A percentile compares a stretch with the other conserved stretches of the same genome.
Evolutionary conservation across 2,797 vertebrate species (phyloP).

Genomic region (Enteromius mattozi): DNA sequence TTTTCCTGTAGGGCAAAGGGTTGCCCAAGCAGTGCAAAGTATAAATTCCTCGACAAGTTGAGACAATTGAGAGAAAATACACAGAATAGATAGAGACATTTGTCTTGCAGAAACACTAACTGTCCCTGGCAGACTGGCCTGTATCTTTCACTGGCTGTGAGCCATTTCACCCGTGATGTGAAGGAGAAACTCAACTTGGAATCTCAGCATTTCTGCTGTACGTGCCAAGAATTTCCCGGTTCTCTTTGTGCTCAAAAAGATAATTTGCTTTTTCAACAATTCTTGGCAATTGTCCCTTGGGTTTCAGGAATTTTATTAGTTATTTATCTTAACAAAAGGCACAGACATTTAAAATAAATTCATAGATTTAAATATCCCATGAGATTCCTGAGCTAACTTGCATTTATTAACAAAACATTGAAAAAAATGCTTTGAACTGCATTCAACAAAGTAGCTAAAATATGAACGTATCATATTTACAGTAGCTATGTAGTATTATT

Average conservation of each 20-base stretch:
- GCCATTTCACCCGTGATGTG: constrained; percentile 28
- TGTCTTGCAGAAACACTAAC: constrained; percentile 38
- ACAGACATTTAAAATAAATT: background rate
- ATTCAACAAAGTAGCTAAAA: background rate
- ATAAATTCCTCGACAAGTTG: constrained; percentile 39
- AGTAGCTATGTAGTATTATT: background rate
- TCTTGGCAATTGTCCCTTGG: background rate
- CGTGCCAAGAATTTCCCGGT: background rate
- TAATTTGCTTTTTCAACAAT: background rate
- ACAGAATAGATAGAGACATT: constrained; percentile 40
- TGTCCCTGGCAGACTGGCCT: constrained; percentile 46
- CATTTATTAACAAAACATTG: background rate
- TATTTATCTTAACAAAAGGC: constrained; percentile 20
- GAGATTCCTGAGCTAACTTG: constrained; percentile 10
- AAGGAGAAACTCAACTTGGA: constrained; percentile 15
- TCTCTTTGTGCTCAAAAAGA: background rate
- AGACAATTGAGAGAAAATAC: constrained; percentile 14
- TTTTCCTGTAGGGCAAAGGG: background rate
- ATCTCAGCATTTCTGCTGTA: background rate
- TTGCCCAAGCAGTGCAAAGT: background rate
- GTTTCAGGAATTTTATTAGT: background rate
- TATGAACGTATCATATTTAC: background rate
- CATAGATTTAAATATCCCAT: background rate
- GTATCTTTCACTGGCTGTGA: constrained; percentile 35
- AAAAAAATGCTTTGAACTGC: background rate